Evolutionary conservation across 2,888 invertebrate species (phyloP).

Genomic region (Chelonus formosanus): DNA sequence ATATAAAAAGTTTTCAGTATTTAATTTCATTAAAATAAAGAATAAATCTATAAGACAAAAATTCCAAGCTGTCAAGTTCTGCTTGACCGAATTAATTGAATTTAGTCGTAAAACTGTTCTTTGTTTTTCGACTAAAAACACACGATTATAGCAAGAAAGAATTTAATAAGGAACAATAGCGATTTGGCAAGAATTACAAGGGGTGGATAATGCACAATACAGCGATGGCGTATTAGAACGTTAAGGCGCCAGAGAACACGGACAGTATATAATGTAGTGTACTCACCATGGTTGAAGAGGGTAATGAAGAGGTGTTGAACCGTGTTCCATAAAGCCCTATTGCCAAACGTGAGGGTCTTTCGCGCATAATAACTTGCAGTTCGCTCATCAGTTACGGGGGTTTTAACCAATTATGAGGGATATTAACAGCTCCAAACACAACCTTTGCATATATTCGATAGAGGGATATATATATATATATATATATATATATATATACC

Average conservation of each 20-base stretch:
- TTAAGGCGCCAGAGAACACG: constrained; percentile 7
- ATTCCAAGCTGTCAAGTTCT: too few species aligned
- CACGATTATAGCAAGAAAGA: too few species aligned
- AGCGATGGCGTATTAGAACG: constrained; percentile 14
- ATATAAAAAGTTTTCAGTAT: too few species aligned
- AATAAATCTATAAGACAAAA: too few species aligned
- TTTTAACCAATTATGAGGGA: constrained; percentile 62
- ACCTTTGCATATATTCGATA: neutral
- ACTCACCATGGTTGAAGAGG: constrained; percentile 49
- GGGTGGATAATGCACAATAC: constrained; percentile 14
- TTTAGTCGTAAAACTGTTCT: too few species aligned
- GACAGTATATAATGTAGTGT: constrained; percentile 18
- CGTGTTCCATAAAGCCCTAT: constrained; percentile 60
- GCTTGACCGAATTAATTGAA: too few species aligned
- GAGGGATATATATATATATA: too few species aligned
- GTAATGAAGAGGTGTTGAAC: constrained; percentile 65
- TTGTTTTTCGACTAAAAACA: too few species aligned
- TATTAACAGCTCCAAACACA: constrained; percentile 48
- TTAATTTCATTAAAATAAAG: too few species aligned
- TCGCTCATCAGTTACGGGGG: constrained; percentile 64
- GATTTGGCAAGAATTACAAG: constrained; percentile 3
- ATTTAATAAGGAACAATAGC: constrained; percentile 2
- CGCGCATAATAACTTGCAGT: constrained; percentile 60
- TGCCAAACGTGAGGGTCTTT: constrained; percentile 53
- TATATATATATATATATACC: too few species aligned